phyloP scores from a whole-genome alignment of 2,888 invertebrate species.

The Atrina japonica region DNA sequence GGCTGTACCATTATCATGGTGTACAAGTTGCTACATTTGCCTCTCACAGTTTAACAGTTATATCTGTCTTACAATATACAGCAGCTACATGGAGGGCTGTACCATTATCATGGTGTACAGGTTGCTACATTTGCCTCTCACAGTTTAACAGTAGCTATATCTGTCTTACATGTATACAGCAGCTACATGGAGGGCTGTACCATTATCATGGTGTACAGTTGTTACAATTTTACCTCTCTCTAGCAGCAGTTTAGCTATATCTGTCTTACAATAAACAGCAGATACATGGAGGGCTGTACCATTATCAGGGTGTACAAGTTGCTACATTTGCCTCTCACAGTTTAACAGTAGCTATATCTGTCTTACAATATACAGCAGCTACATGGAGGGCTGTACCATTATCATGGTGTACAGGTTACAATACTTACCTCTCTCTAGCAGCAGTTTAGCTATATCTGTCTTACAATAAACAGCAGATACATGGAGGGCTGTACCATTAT shows the following conservation, averaged over 20 bases:
- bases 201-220: slow-evolving; percentile 89
- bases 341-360: slow-evolving; percentile 92
- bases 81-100: slow-evolving; percentile 97
- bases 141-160: too few species aligned
- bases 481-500: slow-evolving; percentile 94
- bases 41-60: slow-evolving; percentile 91
- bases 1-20: slow-evolving; percentile 93
- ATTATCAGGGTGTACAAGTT: too few species aligned
- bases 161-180: too few species aligned
- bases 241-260: too few species aligned
- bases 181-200: too few species aligned
- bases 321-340: too few species aligned
- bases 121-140: too few species aligned
- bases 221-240: too few species aligned
- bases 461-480: slow-evolving; percentile 96
- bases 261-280: slow-evolving; percentile 93
- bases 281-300: slow-evolving; percentile 97
- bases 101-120: slow-evolving; percentile 92
- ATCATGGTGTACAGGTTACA: slow-evolving; percentile 84
- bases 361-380: slow-evolving; percentile 94
- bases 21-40: too few species aligned
- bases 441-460: slow-evolving; percentile 91
- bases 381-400: slow-evolving; percentile 96
- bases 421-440: too few species aligned
- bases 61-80: slow-evolving; percentile 93